These are phyloP conservation scores for Allophyes oxyacanthae DNA, from an alignment of 2,888 invertebrate species.

Conservation along the genomic window DNA sequence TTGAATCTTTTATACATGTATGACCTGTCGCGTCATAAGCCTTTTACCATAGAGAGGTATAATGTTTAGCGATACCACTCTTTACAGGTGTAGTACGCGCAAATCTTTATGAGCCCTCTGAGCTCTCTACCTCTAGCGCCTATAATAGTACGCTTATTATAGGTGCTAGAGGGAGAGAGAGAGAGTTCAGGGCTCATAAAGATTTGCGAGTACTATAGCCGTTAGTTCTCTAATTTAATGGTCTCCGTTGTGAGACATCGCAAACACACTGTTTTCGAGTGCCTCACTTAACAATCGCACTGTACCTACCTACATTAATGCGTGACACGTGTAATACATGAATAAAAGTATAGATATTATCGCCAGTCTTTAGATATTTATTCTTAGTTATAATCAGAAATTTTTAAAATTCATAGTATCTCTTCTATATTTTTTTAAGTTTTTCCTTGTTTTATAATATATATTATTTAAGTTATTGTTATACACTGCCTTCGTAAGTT, in stretches of 20 bases:
- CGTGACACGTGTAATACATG: constrained; percentile 38
- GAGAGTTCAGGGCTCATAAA: too few species aligned
- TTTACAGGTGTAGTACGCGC: too few species aligned
- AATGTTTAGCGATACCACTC: too few species aligned
- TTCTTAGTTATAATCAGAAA: constrained; percentile 52
- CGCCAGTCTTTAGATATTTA: constrained; percentile 53
- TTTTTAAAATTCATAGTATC: constrained; percentile 35
- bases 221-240: too few species aligned
- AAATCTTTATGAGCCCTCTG: too few species aligned
- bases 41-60: constrained; percentile 1
- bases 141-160: too few species aligned
- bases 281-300: neutral
- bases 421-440: constrained; percentile 30
- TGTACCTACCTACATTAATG: constrained; percentile 4
- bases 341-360: constrained; percentile 40
- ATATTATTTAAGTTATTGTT: constrained; percentile 41
- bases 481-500: constrained; percentile 34
- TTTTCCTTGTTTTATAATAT: constrained; percentile 24
- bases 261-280: too few species aligned
- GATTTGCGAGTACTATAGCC: too few species aligned
- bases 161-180: too few species aligned
- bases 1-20: constrained; percentile 42
- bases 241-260: too few species aligned
- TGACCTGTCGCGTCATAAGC: constrained; percentile 24
- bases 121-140: too few species aligned